phyloP scores from a whole-genome alignment of 2,888 invertebrate species.

The Eumerus sabulonum region DNA sequence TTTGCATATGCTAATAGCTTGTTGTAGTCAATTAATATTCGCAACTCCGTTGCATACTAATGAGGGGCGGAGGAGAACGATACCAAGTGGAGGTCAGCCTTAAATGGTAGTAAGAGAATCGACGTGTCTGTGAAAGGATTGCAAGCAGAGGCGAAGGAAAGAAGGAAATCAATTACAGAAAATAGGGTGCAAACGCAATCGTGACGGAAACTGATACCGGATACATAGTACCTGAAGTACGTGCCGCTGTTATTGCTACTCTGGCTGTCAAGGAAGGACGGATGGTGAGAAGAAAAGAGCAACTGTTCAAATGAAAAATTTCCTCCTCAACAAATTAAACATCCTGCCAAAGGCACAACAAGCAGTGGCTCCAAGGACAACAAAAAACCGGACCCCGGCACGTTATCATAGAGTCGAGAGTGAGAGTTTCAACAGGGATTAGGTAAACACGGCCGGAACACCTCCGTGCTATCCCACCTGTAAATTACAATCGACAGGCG shows the following conservation, averaged over 20 bases:
- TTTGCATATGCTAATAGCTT: slow-evolving; percentile 65
- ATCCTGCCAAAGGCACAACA: slow-evolving; percentile 34
- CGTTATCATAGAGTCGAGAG: slow-evolving; percentile 5
- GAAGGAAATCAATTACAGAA: slow-evolving; percentile 6
- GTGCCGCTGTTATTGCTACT: slow-evolving; percentile 1
- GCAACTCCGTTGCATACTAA: slow-evolving; percentile 61
- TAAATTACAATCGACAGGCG: slow-evolving; percentile 40
- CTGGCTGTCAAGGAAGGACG: too few species aligned
- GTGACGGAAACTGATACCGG: slow-evolving; percentile 23
- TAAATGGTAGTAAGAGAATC: too few species aligned
- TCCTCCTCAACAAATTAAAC: slow-evolving; percentile 59
- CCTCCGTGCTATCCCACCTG: slow-evolving; percentile 24
- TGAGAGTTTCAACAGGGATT: slow-evolving; percentile 43
- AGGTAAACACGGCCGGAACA: slow-evolving; percentile 36
- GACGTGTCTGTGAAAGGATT: too few species aligned
- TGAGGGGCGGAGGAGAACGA: slow-evolving; percentile 23
- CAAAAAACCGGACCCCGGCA: too few species aligned
- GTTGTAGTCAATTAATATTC: slow-evolving; percentile 68
- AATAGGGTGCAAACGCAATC: slow-evolving; percentile 5
- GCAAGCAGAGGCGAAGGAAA: too few species aligned
- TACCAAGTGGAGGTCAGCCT: too few species aligned
- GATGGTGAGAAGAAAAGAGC: slow-evolving; percentile 17
- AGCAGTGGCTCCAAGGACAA: background rate
- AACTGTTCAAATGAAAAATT: slow-evolving; percentile 27
- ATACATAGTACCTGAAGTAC: slow-evolving; percentile 18